Evolutionary conservation across 23 tunicate genomes (phyloP).

Genomic region (Halocynthia aurantium): DNA sequence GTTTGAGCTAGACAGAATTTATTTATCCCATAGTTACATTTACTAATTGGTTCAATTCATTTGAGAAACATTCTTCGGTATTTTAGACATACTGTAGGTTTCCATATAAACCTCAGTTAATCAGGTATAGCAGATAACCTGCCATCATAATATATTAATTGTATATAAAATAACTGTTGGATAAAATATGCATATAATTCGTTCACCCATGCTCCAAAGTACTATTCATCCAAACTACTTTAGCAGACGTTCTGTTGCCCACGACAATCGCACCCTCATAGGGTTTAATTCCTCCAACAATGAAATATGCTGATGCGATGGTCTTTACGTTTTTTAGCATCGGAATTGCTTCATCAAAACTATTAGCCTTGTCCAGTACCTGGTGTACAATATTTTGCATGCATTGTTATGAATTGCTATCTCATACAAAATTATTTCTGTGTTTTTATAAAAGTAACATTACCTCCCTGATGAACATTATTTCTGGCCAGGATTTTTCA

Average conservation of each 20-base stretch:
- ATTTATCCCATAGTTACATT: background rate
- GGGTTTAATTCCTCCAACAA: slow-evolving; percentile 7
- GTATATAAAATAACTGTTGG: too few relatives aligned
- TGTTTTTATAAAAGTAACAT: background rate
- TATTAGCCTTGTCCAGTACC: slow-evolving; percentile 7
- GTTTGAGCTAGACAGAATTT: too few relatives aligned
- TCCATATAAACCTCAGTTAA: too few relatives aligned
- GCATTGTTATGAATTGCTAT: background rate
- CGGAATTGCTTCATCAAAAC: slow-evolving; percentile 2
- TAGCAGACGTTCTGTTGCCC: slow-evolving; percentile 1
- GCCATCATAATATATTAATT: too few relatives aligned
- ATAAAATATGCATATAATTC: too few relatives aligned
- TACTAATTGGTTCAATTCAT: background rate
- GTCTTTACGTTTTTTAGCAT: background rate
- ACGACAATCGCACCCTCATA: slow-evolving; percentile 2
- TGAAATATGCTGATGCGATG: slow-evolving; percentile 9
- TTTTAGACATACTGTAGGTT: too few relatives aligned
- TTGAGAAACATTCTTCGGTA: too few relatives aligned
- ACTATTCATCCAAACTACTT: background rate
- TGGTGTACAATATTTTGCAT: background rate
- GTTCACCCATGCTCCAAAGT: background rate
- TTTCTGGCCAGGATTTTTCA: background rate
- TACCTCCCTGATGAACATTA: slow-evolving; percentile 6
- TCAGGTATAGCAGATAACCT: too few relatives aligned
- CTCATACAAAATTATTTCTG: background rate